Evolutionary conservation across 1,140 invertebrate genomes (phyloP), one percentile per base, ranked within the genome.

Genomic region (Drosophila tristis): DNA sequence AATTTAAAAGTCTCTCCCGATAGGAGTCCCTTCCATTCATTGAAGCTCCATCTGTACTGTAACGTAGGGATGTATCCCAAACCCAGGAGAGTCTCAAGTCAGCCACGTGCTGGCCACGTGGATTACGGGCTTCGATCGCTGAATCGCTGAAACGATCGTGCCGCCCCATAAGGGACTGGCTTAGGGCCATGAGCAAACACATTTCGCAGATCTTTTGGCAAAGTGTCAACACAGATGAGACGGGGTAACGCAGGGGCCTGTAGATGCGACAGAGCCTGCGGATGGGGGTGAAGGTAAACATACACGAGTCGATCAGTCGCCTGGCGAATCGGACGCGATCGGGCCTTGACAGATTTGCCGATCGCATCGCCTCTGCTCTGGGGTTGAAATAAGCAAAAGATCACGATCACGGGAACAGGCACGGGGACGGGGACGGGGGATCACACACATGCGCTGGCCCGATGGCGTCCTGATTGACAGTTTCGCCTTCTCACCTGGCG

Each of bases 161-260:
- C 68, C 79, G 71, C 54, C 67, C 56, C 44, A 65, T 61, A 68
- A 57, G 35, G 64, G 62, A 63, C 47, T 13, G 62, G 71, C 75
- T 89, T 82, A 78, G 51, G 53, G 47, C 53, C 61, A 62, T 86
- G 82, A 86, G 60, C 49, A 81, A 82, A 87, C 82, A 81, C 49
- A 71, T 75, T 74, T 51, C 39, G 43, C 48, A n/a, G 50, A 59
- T 25, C 43, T 63, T 29, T 62, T 44, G 31, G 31, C n/a, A 26
- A 79, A 63, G 58, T 84, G 80, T 84, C 80, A 84, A 76, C 80
- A 80, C 59, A 56, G 72, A 84, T 64, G 61, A 56, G 56, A 29
- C 57, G 51, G 49, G 47, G 48, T 9, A 43, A 9, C 31, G 31
- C 0, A 31, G 31, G 31, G 31, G 11, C 35, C 9, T 5, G 35